Evolutionary conservation across 2,888 invertebrate species (phyloP), one percentile per base, ranked within the genome.

Genomic region (Miltochrista miniata): DNA sequence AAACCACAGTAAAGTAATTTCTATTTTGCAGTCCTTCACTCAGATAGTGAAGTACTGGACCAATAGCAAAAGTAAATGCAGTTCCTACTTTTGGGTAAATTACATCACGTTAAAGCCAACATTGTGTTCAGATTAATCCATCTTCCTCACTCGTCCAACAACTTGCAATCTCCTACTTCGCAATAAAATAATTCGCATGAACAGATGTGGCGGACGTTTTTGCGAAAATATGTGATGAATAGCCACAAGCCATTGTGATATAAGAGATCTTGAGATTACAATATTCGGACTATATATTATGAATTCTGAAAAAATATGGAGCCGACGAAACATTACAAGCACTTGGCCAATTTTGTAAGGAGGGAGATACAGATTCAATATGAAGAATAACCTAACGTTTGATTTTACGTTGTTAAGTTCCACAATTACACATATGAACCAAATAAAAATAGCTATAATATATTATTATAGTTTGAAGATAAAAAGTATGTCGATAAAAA

Each of bases 131-230:
- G 2, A 12, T 43, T 51, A 49, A 64, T 67, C 57, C 48, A 57
- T 67, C 64, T 64, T 54, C 42, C 11, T 54, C 48, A 46, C 33
- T 51, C 44, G 29, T 31, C 13, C 41, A 36, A 51, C 47, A 48
- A 42, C 45, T 39, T 42, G 39, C 36, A 63, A 54, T 40, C 40
- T 47, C 48, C 52, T 66, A 12, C 51, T 37, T 45, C 39, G 37
- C 45, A 31, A 53, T 52, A 45, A 52, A 58, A 64, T 64, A 64
- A 64, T 68, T 61, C 46, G 30, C 45, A 14, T 7, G 42, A 43
- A 37, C 68, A 65, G 65, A 64, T 68, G 68, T 64, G 61, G 41
- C 53, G 39, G 68, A 64, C 61, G 51, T 34, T 48, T 43, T 64
- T 46, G 52, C 54, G 68, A 56, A 64, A 48, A 56, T 64, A 43